A percentile compares a stretch with the other conserved stretches of the same genome.
These are phyloP conservation scores for Syrphus vitripennis DNA, from an alignment of 2,888 invertebrate genomes.

Conservation along the genomic window DNA sequence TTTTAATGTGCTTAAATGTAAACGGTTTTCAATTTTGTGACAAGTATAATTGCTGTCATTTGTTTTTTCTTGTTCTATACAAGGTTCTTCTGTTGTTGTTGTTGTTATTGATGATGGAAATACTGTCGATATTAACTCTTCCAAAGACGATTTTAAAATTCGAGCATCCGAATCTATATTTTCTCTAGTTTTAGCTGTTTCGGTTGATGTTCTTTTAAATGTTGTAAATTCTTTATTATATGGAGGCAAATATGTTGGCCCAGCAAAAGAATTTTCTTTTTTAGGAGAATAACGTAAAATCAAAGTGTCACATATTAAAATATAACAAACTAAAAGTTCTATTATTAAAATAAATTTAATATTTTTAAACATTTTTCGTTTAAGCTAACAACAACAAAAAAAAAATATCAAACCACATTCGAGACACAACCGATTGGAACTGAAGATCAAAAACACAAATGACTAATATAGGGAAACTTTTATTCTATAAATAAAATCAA, in stretches of 20 bases:
- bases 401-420: neutral
- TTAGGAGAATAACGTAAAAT: neutral
- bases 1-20: neutral
- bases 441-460: neutral
- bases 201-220: neutral
- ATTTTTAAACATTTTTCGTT: neutral
- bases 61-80: neutral
- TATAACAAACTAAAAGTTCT: neutral
- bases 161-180: neutral
- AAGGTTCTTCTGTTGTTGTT: neutral
- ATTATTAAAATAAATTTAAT: neutral
- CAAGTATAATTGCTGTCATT: neutral
- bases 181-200: neutral
- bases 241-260: neutral
- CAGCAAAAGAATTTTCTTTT: neutral
- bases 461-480: neutral
- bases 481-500: neutral
- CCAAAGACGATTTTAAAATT: neutral
- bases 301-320: neutral
- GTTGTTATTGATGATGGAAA: too few species aligned
- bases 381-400: neutral
- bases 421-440: neutral
- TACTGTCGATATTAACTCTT: too few species aligned
- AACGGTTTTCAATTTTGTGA: neutral
- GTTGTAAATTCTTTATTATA: neutral